phyloP scores from a whole-genome alignment of 1,140 invertebrate genomes.

The Heliconius melpomene region DNA sequence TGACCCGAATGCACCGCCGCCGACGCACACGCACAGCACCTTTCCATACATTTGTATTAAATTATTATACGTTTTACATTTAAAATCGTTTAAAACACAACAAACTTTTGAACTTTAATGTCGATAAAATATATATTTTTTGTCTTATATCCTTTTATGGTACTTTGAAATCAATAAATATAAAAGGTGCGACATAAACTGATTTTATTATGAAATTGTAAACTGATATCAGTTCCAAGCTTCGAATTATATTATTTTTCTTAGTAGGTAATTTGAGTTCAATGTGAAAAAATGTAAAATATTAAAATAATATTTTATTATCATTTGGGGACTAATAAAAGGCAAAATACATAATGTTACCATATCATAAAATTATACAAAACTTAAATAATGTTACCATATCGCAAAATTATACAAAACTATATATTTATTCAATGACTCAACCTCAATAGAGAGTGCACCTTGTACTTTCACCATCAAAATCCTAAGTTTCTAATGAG shows the following conservation, averaged over 20 bases:
- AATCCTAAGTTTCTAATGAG: slow-evolving; percentile 15
- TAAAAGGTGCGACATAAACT: neutral
- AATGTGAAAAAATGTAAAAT: neutral
- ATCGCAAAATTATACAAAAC: too few relatives aligned
- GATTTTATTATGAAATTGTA: neutral
- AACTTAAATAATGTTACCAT: too few relatives aligned
- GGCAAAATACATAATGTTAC: too few relatives aligned
- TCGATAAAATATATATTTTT: neutral
- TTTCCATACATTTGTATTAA: slow-evolving; percentile 41
- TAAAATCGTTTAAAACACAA: neutral
- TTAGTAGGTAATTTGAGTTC: neutral
- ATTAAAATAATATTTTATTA: neutral
- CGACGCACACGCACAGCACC: slow-evolving; percentile 47
- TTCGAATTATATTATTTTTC: neutral
- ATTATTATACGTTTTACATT: neutral
- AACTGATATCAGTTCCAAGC: neutral
- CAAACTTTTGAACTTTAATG: neutral
- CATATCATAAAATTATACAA: too few relatives aligned
- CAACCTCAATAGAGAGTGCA: neutral
- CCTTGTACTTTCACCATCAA: neutral
- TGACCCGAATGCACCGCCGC: slow-evolving; percentile 54
- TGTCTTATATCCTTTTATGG: neutral
- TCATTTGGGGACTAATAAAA: too few relatives aligned
- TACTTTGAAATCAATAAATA: neutral
- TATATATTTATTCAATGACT: neutral